Conservation (phyloP, 2,888 invertebrate genomes). For the Hypsopygia costalis region DNA sequence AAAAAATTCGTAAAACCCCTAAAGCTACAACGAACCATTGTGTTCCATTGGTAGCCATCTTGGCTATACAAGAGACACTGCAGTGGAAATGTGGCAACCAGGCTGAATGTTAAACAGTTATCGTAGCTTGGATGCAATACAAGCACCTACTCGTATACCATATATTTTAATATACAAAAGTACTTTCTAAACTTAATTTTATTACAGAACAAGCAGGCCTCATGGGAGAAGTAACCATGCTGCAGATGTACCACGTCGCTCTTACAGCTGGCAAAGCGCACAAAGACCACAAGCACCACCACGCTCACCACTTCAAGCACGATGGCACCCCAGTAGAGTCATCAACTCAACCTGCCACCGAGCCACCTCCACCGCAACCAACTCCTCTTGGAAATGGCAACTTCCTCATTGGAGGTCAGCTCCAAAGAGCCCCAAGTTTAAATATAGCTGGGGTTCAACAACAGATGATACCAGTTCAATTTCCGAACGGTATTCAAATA, state of each 20-base stretch:
- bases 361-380: conserved; percentile 67
- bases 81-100: no score
- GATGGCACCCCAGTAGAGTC: conserved; percentile 83
- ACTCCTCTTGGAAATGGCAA: conserved; percentile 74
- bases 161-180: no score
- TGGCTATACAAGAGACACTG: no score
- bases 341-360: conserved; percentile 79
- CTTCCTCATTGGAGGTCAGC: conserved; percentile 83
- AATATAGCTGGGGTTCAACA: conserved; percentile 72
- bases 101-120: no score
- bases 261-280: conserved; percentile 92
- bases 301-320: conserved; percentile 89
- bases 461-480: conserved; percentile 68
- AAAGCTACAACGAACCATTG: no score
- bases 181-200: background rate
- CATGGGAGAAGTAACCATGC: conserved; percentile 88
- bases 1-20: no score
- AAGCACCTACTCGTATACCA: no score
- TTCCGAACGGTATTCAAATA: conserved; percentile 70
- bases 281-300: conserved; percentile 93
- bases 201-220: conserved; percentile 82
- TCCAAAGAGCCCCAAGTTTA: conserved; percentile 79
- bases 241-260: conserved; percentile 90
- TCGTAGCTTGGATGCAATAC: no score
- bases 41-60: no score